These are phyloP conservation scores for Catajapyx aquilonaris DNA, from an alignment of 1,140 invertebrate genomes.

Conservation along the genomic window DNA sequence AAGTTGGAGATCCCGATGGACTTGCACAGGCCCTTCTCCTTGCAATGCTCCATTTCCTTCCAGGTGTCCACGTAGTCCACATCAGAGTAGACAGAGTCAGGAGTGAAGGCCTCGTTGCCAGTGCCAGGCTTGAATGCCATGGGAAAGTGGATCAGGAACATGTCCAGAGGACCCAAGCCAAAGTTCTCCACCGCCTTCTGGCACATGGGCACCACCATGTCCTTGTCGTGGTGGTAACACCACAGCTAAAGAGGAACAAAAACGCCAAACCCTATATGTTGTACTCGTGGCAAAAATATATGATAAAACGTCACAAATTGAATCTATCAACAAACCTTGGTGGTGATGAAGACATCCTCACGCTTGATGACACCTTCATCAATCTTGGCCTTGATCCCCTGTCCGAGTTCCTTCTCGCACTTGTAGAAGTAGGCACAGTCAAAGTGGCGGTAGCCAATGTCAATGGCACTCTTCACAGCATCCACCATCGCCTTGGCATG, in stretches of 20 bases:
- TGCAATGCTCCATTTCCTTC: slow-evolving; percentile 17
- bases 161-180: slow-evolving; percentile 54
- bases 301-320: no score
- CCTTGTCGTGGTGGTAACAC: slow-evolving; percentile 44
- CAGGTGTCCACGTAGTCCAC: slow-evolving; percentile 10
- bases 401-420: slow-evolving; percentile 66
- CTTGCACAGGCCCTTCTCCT: slow-evolving; percentile 17
- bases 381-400: slow-evolving; percentile 49
- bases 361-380: slow-evolving; percentile 46
- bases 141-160: slow-evolving; percentile 71
- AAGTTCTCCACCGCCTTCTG: slow-evolving; percentile 42
- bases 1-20: slow-evolving; percentile 24
- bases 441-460: slow-evolving; percentile 68
- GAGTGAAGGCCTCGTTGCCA: no score
- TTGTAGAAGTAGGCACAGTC: slow-evolving; percentile 69
- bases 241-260: slow-evolving; percentile 46
- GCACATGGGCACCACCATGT: slow-evolving; percentile 34
- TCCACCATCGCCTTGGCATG: slow-evolving; percentile 31
- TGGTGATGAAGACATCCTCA: slow-evolving; percentile 67
- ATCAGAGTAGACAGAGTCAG: no score
- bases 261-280: no score
- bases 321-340: slow-evolving; percentile 40
- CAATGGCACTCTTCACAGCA: slow-evolving; percentile 45
- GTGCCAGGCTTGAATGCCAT: slow-evolving; percentile 46
- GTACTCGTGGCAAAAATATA: no score